phyloP scores from a whole-genome alignment of 2,113 vertebrate species.

The Oophaga pumilio region DNA sequence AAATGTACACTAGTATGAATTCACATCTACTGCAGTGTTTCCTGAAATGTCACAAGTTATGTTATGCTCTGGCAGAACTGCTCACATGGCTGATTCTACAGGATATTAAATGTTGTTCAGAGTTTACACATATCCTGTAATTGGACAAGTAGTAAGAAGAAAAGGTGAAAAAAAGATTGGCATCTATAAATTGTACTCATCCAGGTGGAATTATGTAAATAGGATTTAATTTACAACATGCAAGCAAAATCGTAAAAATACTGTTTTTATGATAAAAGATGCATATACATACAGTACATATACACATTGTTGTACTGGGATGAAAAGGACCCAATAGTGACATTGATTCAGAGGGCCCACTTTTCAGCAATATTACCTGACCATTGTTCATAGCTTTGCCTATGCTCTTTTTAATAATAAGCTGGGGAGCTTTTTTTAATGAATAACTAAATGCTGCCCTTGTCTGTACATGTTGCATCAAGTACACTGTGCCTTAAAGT shows the following conservation, averaged over 20 bases:
- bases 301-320: too few relatives aligned
- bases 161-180: neutral
- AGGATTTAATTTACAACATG: neutral
- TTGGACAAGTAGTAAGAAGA: neutral
- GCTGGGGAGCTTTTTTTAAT: too few relatives aligned
- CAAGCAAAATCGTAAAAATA: neutral
- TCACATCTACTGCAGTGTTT: neutral
- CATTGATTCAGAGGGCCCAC: too few relatives aligned
- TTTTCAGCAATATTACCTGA: too few relatives aligned
- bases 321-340: too few relatives aligned
- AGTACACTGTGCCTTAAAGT: too few relatives aligned
- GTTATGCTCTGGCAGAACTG: neutral
- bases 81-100: constrained; percentile 2
- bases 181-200: neutral
- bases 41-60: constrained; percentile 22
- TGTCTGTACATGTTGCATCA: too few relatives aligned
- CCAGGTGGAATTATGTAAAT: neutral
- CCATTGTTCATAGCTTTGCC: too few relatives aligned
- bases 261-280: too few relatives aligned
- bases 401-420: too few relatives aligned
- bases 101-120: neutral
- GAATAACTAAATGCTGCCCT: too few relatives aligned
- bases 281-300: too few relatives aligned
- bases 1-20: neutral
- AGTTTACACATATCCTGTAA: constrained; percentile 2